Evolutionary conservation across 1,140 invertebrate genomes (phyloP), one percentile per base, ranked within the genome.

Genomic region (Rhagoletis pomonella): DNA sequence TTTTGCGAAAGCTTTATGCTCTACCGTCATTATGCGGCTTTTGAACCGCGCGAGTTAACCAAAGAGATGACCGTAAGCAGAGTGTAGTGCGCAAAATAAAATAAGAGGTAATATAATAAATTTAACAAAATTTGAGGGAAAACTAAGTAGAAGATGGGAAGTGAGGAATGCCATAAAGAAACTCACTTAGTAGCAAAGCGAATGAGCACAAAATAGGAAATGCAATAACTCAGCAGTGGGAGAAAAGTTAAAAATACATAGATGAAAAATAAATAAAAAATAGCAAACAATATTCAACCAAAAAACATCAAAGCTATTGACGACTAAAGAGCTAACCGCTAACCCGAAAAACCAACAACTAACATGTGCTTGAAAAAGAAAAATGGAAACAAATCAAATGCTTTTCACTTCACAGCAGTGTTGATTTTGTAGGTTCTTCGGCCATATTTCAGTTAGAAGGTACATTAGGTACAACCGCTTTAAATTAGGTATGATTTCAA

Each of bases 141-240:
- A 19, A 12, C 65, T 29, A 19, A n/a, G 5, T 9, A 29, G 29
- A 69, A 69, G 65, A 39, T 9, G 19, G 65, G 65, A 69, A 12
- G 3, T 10, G 17, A 73, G 7, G 19, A 65, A 44, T 55, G 50
- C 19, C 29, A 14, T 4, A 14, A 12, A 44, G 12, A 39, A 73
- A 73, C 42, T 73, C 67, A 73, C 67, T 73, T 73, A 73, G 67
- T 44, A 73, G 17, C 44, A 47, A 73, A 73, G 67, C 44, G 39
- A 73, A 73, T 73, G 17, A 47, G 67, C 67, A 73, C 42, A 67
- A 67, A 67, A 67, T 67, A 67, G 65, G n/a, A 67, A 73, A 73
- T 73, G 67, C 67, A 47, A 73, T 73, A 44, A 73, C 67, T 73
- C 42, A 73, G 17, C 10, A 17, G 39, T 44, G 67, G 29, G 29